A percentile compares a stretch with the other conserved stretches of the same genome.
Evolutionary conservation across 2,888 invertebrate species (phyloP).

Genomic region (Lysandra bellargus): DNA sequence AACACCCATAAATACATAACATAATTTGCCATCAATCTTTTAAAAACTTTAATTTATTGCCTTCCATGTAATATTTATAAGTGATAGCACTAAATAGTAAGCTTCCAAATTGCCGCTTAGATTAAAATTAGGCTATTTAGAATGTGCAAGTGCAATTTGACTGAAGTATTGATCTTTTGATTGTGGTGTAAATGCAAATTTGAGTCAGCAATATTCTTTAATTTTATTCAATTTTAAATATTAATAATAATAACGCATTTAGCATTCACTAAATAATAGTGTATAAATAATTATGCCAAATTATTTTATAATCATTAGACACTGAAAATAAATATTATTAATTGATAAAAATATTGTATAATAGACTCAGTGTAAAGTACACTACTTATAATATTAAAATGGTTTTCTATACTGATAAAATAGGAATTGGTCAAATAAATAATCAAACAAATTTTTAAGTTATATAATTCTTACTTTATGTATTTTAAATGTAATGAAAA

Average conservation of each 20-base stretch:
- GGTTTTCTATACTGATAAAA: conserved; percentile 47
- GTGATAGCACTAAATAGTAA: conserved; percentile 70
- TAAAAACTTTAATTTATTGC: conserved; percentile 53
- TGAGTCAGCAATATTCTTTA: conserved; percentile 61
- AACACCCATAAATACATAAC: conserved; percentile 46
- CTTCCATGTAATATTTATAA: conserved; percentile 59
- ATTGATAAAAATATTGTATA: conserved; percentile 31
- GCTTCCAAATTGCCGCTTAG: conserved; percentile 72
- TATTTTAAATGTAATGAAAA: conserved; percentile 74
- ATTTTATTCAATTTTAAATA: conserved; percentile 63
- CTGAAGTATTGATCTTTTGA: conserved; percentile 73
- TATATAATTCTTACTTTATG: conserved; percentile 69
- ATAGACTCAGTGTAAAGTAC: conserved; percentile 32
- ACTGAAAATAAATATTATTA: conserved; percentile 35
- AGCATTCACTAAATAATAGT: conserved; percentile 59
- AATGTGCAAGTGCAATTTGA: conserved; percentile 68
- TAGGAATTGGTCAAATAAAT: conserved; percentile 56
- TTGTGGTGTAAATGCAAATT: conserved; percentile 66
- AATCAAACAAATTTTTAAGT: conserved; percentile 58
- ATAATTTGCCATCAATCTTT: conserved; percentile 43
- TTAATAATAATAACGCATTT: conserved; percentile 62
- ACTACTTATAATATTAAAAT: conserved; percentile 37
- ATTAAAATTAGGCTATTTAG: conserved; percentile 59
- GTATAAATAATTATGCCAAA: conserved; percentile 70
- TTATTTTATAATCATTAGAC: conserved; percentile 64